A percentile compares a stretch with the other conserved stretches of the same genome.
Conservation (phyloP, 30 jellyfish, hydroid and myxozoan genomes). For the Morbakka virulenta region DNA sequence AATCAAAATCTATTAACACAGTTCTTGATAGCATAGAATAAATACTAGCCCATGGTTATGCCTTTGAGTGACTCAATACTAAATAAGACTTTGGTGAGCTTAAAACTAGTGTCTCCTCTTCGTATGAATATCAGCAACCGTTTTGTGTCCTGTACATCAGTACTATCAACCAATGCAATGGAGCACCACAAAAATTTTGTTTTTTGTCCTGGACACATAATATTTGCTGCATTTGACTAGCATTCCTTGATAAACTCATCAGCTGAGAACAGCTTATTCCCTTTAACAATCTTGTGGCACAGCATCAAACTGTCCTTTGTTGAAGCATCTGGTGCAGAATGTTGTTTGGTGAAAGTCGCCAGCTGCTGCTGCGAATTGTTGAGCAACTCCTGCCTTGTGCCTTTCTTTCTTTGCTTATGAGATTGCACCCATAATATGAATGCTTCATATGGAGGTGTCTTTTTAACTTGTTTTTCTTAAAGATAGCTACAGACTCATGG, state of each 20-base stretch:
- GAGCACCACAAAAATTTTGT: no score
- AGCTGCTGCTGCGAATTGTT: neutral
- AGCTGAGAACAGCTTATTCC: neutral
- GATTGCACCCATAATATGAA: neutral
- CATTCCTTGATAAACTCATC: neutral
- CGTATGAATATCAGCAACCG: no score
- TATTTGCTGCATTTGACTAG: neutral
- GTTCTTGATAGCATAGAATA: conserved; percentile 6
- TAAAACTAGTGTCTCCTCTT: no score
- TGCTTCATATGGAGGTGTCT: neutral
- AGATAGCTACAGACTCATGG: neutral
- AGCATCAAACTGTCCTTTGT: neutral
- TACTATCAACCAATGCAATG: no score
- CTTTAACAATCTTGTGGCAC: neutral
- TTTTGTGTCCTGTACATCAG: no score
- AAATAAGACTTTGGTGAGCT: no score
- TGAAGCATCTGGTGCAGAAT: neutral
- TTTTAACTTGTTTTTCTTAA: no score
- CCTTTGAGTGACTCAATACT: no score
- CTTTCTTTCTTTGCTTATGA: neutral
- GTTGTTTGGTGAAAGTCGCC: neutral
- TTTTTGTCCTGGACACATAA: neutral
- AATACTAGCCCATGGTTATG: no score
- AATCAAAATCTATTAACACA: neutral
- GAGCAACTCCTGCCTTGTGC: neutral